phyloP scores from a whole-genome alignment of 2,797 vertebrate genomes.

The Centroberyx gerrardi region DNA sequence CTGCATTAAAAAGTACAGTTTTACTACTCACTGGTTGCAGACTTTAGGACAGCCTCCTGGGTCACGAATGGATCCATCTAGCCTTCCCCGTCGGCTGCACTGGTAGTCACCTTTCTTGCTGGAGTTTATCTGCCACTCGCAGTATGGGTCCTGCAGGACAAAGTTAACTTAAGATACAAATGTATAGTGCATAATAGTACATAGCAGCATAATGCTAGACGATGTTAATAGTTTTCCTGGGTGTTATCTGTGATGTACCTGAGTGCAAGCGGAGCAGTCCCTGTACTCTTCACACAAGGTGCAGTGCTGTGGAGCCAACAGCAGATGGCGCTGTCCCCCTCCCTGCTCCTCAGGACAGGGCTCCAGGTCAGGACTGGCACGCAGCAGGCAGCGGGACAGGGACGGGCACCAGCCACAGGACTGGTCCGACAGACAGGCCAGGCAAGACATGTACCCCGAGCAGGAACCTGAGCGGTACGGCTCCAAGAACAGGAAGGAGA shows the following conservation, averaged over 20 bases:
- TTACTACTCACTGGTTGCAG: constrained; percentile 91
- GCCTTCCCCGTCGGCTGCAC: constrained; percentile 91
- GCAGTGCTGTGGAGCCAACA: constrained; percentile 90
- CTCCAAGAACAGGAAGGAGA: constrained; percentile 94
- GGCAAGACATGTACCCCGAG: constrained; percentile 88
- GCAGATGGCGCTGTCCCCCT: constrained; percentile 83
- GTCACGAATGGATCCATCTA: constrained; percentile 89
- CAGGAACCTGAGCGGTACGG: constrained; percentile 91
- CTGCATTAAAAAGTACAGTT: not conserved
- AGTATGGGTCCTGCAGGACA: constrained; percentile 88
- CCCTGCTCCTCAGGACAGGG: constrained; percentile 80
- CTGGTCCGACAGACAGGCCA: constrained; percentile 93
- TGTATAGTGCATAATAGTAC: too few species aligned
- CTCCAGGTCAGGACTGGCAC: constrained; percentile 73
- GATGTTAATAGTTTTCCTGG: too few species aligned
- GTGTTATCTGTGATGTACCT: constrained; percentile 78
- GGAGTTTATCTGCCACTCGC: constrained; percentile 94
- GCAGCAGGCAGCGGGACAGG: constrained; percentile 86
- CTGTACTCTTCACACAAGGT: constrained; percentile 92
- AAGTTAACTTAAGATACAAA: not conserved
- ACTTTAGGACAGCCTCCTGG: constrained; percentile 88
- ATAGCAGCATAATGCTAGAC: too few species aligned
- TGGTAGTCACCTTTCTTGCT: constrained; percentile 93
- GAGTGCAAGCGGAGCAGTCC: constrained; percentile 92
- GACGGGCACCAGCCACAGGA: constrained; percentile 94